These are phyloP conservation scores for Diachasmimorpha longicaudata DNA, from an alignment of 1,140 invertebrate genomes.

Conservation along the genomic window DNA sequence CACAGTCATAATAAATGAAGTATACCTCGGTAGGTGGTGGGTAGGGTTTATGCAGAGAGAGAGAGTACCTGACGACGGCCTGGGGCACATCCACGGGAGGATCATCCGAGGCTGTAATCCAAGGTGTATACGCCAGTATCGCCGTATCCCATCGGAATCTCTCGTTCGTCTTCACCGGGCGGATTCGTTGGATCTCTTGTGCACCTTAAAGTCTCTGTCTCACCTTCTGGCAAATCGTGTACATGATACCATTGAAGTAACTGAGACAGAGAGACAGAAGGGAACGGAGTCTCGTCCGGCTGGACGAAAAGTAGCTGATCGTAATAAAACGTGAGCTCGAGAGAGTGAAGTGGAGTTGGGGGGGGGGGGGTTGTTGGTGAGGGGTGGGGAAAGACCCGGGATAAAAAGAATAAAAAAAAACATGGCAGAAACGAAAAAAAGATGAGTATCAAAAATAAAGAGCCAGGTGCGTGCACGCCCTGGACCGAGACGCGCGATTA, in stretches of 20 bases:
- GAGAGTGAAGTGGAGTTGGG: conserved; percentile 26
- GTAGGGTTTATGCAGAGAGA: conserved; percentile 25
- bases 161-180: conserved; percentile 24
- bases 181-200: conserved; percentile 20
- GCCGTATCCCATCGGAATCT: conserved; percentile 60
- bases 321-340: conserved; percentile 10
- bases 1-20: conserved; percentile 63
- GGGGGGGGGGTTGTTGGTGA: too few species aligned
- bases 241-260: conserved; percentile 11
- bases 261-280: not conserved
- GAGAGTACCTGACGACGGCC: conserved; percentile 58
- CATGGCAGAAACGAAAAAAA: not conserved
- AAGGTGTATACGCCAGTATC: conserved; percentile 60
- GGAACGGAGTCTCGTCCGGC: conserved; percentile 5
- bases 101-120: conserved; percentile 60
- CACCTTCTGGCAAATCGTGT: not conserved
- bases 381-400: conserved; percentile 6
- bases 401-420: not conserved
- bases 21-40: conserved; percentile 50
- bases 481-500: conserved; percentile 23
- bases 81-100: conserved; percentile 49
- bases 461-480: conserved; percentile 30
- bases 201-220: conserved; percentile 2
- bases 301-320: conserved; percentile 20
- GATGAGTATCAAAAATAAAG: not conserved